Evolutionary conservation across 2,888 invertebrate genomes (phyloP).

Genomic region (Sarcophaga caerulescens): DNA sequence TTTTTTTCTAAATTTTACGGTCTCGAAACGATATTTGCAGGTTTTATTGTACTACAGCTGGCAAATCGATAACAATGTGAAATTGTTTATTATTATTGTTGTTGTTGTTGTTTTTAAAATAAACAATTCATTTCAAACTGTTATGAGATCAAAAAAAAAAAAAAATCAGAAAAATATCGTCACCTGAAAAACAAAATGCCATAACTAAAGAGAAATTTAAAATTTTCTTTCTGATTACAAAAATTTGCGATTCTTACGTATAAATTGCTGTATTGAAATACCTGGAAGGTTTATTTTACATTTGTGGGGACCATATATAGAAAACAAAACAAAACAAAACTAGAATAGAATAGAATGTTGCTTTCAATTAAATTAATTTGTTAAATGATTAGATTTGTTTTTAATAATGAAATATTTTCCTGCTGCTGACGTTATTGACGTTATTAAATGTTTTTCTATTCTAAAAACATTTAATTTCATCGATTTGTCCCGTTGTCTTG

Average conservation of each 20-base stretch:
- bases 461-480: not conserved
- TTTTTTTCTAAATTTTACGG: not conserved
- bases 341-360: not conserved
- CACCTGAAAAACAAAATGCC: not conserved
- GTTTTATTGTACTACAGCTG: not conserved
- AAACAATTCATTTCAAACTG: constrained; percentile 5
- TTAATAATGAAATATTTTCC: not conserved
- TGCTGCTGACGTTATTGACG: not conserved
- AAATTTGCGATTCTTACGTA: too few relatives aligned
- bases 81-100: not conserved
- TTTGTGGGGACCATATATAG: not conserved
- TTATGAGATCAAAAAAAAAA: not conserved
- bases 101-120: constrained; percentile 2
- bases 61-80: constrained; percentile 10
- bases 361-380: constrained; percentile 1
- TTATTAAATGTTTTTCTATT: not conserved
- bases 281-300: too few relatives aligned
- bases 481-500: constrained; percentile 31
- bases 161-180: not conserved
- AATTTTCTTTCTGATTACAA: not conserved
- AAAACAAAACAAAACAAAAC: not conserved
- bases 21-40: not conserved
- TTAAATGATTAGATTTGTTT: not conserved
- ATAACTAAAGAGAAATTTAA: not conserved
- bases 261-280: too few relatives aligned